phyloP scores from a whole-genome alignment of 2,797 vertebrate genomes.

The Menidia menidia region DNA sequence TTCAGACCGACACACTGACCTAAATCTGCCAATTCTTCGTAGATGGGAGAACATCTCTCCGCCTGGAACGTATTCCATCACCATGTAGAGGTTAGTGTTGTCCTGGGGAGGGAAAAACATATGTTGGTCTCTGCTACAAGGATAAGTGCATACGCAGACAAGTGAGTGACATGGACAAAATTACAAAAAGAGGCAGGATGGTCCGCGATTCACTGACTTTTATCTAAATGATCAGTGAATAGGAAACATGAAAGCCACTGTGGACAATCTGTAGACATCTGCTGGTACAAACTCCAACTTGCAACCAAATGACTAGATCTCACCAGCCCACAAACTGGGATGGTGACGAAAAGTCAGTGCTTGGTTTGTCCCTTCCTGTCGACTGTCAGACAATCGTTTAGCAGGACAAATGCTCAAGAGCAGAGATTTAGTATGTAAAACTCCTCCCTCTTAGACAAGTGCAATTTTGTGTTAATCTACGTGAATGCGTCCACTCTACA shows the following conservation, averaged over 20 bases:
- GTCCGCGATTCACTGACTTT: neutral
- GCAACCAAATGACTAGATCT: neutral
- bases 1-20: constrained; percentile 71
- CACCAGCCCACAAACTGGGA: neutral
- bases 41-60: constrained; percentile 96
- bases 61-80: constrained; percentile 94
- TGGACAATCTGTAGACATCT: neutral
- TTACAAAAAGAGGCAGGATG: neutral
- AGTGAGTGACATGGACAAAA: neutral
- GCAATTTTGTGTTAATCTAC: neutral
- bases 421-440: neutral
- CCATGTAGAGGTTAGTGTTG: constrained; percentile 95
- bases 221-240: neutral
- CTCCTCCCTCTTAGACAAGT: too few relatives aligned
- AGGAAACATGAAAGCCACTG: neutral
- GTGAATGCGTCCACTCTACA: neutral
- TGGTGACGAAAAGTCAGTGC: neutral
- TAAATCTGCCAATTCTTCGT: constrained; percentile 92
- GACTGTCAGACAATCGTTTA: neutral
- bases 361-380: neutral
- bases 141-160: neutral
- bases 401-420: neutral
- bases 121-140: constrained; percentile 28
- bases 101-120: constrained; percentile 77
- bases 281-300: neutral